Evolutionary conservation across 1,140 invertebrate genomes (phyloP).

Genomic region (Oryctes rhinoceros): DNA sequence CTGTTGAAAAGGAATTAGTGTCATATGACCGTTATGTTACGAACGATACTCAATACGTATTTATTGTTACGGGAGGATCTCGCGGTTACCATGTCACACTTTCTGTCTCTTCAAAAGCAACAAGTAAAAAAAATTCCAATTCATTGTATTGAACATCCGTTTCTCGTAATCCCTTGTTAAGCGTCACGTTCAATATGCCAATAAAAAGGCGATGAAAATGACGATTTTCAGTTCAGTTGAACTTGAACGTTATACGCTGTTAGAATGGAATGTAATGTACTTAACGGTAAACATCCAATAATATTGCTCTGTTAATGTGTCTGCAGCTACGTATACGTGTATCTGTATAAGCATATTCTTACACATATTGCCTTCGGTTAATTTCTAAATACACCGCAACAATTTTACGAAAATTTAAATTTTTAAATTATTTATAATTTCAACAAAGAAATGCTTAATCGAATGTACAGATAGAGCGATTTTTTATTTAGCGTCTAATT

Average conservation of each 20-base stretch:
- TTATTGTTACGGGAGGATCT: neutral
- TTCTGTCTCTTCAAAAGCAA: neutral
- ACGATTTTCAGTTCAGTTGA: neutral
- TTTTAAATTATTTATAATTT: no score
- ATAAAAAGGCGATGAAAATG: neutral
- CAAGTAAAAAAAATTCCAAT: neutral
- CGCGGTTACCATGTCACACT: neutral
- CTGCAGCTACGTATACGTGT: neutral
- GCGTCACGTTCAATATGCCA: neutral
- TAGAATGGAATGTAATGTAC: constrained; percentile 20
- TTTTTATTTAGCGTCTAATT: no score
- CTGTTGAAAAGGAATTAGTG: neutral
- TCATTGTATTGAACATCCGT: neutral
- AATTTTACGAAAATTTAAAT: no score
- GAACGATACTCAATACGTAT: neutral
- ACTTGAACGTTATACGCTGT: neutral
- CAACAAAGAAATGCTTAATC: no score
- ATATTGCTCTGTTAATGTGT: neutral
- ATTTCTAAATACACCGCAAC: no score
- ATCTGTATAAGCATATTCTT: neutral
- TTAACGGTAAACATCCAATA: constrained; percentile 26
- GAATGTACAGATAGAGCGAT: no score
- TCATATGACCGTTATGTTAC: constrained; percentile 19
- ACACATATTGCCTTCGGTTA: neutral
- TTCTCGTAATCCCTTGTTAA: neutral